Conservation (phyloP, 2,113 vertebrate species). For the Rhagologus leucostigma region DNA sequence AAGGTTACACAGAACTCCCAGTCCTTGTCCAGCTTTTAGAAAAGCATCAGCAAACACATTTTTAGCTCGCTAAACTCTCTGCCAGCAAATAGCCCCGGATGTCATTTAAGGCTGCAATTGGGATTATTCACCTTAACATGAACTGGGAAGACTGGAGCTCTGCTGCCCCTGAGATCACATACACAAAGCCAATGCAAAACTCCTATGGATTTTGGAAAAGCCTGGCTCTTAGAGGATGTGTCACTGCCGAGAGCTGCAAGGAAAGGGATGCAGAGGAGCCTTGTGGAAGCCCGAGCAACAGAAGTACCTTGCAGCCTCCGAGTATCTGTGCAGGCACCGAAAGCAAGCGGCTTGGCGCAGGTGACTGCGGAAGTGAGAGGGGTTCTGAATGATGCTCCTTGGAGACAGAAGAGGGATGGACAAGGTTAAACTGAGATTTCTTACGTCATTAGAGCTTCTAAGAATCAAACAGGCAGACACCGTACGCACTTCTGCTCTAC, state of each 20-base stretch:
- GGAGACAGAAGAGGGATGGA: background rate
- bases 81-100: rapidly evolving
- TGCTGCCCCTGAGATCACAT: background rate
- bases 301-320: background rate
- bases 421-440: background rate
- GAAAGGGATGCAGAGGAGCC: background rate
- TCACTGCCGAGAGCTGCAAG: background rate
- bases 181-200: background rate
- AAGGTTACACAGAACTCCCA: background rate
- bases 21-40: background rate
- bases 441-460: background rate
- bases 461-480: background rate
- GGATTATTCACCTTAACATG: rapidly evolving
- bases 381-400: background rate
- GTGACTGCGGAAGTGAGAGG: background rate
- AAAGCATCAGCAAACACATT: background rate
- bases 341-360: background rate
- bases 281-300: background rate
- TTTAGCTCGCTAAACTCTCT: background rate
- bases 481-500: background rate
- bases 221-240: background rate
- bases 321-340: background rate
- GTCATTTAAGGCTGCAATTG: background rate
- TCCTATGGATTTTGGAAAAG: background rate
- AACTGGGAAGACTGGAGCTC: background rate